phyloP scores from a whole-genome alignment of 2,888 invertebrate species.

The Dimorphilus gyrociliatus region DNA sequence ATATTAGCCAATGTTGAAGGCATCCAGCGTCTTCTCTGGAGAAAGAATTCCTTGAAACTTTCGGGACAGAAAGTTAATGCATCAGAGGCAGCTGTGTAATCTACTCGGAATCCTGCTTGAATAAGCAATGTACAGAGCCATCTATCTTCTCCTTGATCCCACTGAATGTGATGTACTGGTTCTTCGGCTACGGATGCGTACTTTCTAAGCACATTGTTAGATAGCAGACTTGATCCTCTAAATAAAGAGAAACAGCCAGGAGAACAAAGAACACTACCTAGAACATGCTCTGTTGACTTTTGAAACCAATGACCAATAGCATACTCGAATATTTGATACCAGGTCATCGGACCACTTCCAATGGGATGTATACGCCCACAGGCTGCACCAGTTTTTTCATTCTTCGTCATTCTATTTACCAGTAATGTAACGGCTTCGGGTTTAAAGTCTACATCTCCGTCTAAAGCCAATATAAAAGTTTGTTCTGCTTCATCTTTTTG shows the following conservation, averaged over 20 bases:
- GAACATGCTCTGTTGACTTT: constrained; percentile 75
- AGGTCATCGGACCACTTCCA: constrained; percentile 67
- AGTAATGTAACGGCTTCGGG: constrained; percentile 81
- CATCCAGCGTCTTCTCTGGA: constrained; percentile 92
- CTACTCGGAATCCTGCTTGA: constrained; percentile 41
- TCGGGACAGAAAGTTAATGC: constrained; percentile 96
- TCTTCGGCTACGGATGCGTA: constrained; percentile 16
- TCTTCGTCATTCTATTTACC: constrained; percentile 95
- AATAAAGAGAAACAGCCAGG: constrained; percentile 25
- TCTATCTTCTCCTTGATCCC: constrained; percentile 19
- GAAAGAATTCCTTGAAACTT: constrained; percentile 53
- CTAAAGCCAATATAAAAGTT: constrained; percentile 79
- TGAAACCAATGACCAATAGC: constrained; percentile 84
- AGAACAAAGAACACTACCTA: constrained; percentile 36
- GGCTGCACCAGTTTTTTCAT: constrained; percentile 82
- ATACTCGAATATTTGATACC: constrained; percentile 77
- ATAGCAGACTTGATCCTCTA: constrained; percentile 20
- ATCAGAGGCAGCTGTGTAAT: constrained; percentile 94
- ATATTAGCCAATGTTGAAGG: constrained; percentile 97
- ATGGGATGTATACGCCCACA: constrained; percentile 96
- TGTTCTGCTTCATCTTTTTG: constrained; percentile 74
- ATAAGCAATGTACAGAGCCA: constrained; percentile 14
- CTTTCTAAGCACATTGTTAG: constrained; percentile 21
- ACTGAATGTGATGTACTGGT: constrained; percentile 18
- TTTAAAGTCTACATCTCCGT: constrained; percentile 94